Evolutionary conservation across 92 coral and sea anemone genomes (phyloP).

Genomic region (Nematostella vectensis): DNA sequence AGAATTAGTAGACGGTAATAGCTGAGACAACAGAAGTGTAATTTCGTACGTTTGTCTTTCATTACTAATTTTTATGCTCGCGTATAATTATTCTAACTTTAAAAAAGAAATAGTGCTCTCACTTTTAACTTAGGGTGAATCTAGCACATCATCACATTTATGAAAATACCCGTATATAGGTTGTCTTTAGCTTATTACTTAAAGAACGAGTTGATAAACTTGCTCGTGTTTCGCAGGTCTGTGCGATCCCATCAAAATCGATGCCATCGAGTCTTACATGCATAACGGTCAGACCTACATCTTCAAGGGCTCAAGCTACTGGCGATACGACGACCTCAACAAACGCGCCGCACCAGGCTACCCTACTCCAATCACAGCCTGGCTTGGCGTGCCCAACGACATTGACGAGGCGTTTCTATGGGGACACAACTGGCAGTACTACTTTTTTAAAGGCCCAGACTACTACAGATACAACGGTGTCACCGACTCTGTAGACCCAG

Average conservation of each 20-base stretch:
- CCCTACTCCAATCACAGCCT: constrained; percentile 12
- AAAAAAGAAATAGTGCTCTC: too few relatives aligned
- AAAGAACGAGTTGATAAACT: too few relatives aligned
- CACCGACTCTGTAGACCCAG: neutral
- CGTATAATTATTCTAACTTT: too few relatives aligned
- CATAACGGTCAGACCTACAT: constrained; percentile 16
- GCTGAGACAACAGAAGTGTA: too few relatives aligned
- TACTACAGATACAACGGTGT: constrained; percentile 34
- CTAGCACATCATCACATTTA: too few relatives aligned
- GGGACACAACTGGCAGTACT: constrained; percentile 41
- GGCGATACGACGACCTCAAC: constrained; percentile 16
- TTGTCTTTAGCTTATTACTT: too few relatives aligned
- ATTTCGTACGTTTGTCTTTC: too few relatives aligned
- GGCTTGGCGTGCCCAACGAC: constrained; percentile 42
- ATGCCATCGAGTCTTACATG: constrained; percentile 34
- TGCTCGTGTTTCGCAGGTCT: too few relatives aligned
- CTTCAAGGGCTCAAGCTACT: constrained; percentile 28
- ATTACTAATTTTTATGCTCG: too few relatives aligned
- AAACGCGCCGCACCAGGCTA: constrained; percentile 16
- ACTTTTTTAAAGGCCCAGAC: constrained; percentile 37
- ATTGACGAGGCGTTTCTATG: constrained; percentile 55
- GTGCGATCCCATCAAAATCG: constrained; percentile 17
- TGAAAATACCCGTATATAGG: too few relatives aligned
- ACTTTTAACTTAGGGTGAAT: too few relatives aligned
- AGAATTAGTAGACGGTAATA: too few relatives aligned